These are phyloP conservation scores for Scaptomyza hsui DNA, from an alignment of 1,140 invertebrate species.

Conservation along the genomic window DNA sequence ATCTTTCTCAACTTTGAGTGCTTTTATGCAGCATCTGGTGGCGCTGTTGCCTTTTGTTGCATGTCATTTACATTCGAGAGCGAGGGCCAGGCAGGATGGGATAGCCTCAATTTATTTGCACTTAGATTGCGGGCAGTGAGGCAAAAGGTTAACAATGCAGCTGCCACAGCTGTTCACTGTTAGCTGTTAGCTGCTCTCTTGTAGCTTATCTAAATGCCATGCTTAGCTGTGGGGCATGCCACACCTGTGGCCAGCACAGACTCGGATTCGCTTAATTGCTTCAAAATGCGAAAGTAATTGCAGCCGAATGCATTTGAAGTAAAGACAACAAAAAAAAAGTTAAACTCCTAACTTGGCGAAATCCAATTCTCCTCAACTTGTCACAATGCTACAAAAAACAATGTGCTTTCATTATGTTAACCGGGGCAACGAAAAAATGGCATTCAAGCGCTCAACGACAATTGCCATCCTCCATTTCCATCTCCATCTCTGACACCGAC, in stretches of 20 bases:
- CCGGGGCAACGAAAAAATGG: conserved; percentile 26
- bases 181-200: conserved; percentile 14
- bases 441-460: conserved; percentile 59
- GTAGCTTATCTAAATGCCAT: conserved; percentile 5
- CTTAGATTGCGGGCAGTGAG: conserved; percentile 56
- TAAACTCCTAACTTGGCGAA: conserved; percentile 9
- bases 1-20: conserved; percentile 30
- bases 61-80: conserved; percentile 67
- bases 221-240: conserved; percentile 36
- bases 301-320: conserved; percentile 49
- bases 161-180: conserved; percentile 39
- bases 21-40: conserved; percentile 35
- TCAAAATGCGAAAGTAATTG: conserved; percentile 77
- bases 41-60: conserved; percentile 63
- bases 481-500: background rate
- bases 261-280: conserved; percentile 64
- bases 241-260: conserved; percentile 61
- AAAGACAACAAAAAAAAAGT: conserved; percentile 14
- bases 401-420: conserved; percentile 74
- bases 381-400: conserved; percentile 12
- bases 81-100: conserved; percentile 38
- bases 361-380: background rate
- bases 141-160: conserved; percentile 77
- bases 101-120: conserved; percentile 77
- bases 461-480: conserved; percentile 54